Evolutionary conservation across 2,888 invertebrate species (phyloP).

Genomic region (Polyploca ridens): DNA sequence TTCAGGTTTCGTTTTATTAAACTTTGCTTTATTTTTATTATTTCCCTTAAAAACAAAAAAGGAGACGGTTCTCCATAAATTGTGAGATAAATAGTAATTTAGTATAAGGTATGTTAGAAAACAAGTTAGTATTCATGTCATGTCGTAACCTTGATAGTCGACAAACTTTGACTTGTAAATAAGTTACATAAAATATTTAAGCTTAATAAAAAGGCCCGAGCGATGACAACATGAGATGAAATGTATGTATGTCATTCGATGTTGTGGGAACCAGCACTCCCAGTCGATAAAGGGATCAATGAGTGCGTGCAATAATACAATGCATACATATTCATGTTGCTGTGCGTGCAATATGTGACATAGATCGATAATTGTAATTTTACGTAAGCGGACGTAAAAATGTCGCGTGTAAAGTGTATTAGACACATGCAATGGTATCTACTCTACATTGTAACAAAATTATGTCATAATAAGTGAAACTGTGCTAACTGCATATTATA

Average conservation of each 20-base stretch:
- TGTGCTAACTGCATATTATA: background rate
- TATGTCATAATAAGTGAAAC: background rate
- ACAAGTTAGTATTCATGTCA: background rate
- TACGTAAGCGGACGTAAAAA: background rate
- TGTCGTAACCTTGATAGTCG: conserved; percentile 1
- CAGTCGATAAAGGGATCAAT: background rate
- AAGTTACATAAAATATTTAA: background rate
- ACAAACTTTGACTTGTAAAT: background rate
- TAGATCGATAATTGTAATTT: background rate
- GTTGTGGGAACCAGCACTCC: background rate
- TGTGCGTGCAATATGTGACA: background rate
- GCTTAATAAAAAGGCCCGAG: background rate
- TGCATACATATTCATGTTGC: background rate
- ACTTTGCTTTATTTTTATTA: background rate
- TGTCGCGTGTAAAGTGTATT: background rate
- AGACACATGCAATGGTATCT: too few relatives aligned
- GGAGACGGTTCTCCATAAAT: background rate
- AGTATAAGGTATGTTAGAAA: background rate
- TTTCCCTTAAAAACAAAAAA: background rate
- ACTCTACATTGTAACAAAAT: background rate
- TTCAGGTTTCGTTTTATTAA: background rate
- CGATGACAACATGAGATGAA: conserved; percentile 5
- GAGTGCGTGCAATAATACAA: background rate
- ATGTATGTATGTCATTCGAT: conserved; percentile 1
- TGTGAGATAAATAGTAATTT: too few relatives aligned